A percentile compares a stretch with the other conserved stretches of the same genome.
Conservation (phyloP, 2,113 vertebrate species). For the Anseranas semipalmata region DNA sequence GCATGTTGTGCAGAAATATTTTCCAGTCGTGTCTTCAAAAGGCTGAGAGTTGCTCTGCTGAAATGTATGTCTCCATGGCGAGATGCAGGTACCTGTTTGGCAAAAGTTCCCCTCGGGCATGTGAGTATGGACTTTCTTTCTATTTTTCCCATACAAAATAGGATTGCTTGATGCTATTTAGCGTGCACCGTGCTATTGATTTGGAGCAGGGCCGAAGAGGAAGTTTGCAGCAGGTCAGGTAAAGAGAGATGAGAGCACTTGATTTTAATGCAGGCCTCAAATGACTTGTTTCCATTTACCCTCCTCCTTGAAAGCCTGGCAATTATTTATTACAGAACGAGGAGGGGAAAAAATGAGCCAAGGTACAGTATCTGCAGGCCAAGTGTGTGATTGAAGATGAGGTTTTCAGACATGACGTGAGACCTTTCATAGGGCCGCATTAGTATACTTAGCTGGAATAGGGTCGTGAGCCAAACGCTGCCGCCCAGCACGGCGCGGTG, state of each 20-base stretch:
- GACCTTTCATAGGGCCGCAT: not conserved
- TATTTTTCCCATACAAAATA: not conserved
- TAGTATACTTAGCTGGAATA: not conserved
- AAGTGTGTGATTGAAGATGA: not conserved
- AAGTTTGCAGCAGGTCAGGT: constrained; percentile 33
- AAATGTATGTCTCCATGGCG: not conserved
- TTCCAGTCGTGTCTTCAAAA: not conserved
- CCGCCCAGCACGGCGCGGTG: not conserved
- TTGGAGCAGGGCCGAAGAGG: not conserved
- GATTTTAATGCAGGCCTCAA: not conserved
- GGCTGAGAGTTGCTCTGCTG: not conserved
- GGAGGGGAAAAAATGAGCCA: not conserved
- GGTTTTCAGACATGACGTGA: not conserved
- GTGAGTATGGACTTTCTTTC: not conserved
- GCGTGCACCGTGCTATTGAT: not conserved
- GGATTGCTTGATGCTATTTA: not conserved
- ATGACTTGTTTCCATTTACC: constrained; percentile 7
- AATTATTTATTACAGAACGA: constrained; percentile 28
- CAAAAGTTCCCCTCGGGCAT: not conserved
- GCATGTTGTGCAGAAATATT: not conserved
- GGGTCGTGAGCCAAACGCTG: not conserved
- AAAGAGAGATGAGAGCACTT: not conserved
- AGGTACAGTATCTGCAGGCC: not conserved
- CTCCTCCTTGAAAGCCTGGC: not conserved
- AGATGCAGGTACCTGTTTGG: not conserved